Evolutionary conservation across 1,140 invertebrate genomes (phyloP), one percentile per base, ranked within the genome.

Genomic region (Drosophila santomea): DNA sequence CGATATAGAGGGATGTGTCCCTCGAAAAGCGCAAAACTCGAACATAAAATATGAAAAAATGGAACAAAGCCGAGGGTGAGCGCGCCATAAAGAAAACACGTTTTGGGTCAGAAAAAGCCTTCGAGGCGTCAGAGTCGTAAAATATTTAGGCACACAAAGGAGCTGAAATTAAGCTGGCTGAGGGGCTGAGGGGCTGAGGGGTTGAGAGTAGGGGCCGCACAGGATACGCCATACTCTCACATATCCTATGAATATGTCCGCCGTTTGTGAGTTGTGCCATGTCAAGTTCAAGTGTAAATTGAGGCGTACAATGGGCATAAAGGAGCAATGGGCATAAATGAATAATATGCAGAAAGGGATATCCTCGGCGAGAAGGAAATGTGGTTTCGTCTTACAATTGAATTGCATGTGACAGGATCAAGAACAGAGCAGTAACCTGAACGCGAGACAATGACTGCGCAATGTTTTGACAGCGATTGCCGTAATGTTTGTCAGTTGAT

Each of bases 401-500:
- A 68, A 88, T 82, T 74, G 72, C 50, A 66, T 59, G 61, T 76
- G 73, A 76, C 73, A 76, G 73, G 56, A 63, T 74, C 51, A 74
- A 35, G 48, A 56, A 51, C 69, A 66, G 44, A 25, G 25, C 58
- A 56, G 50, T 55, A 52, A 74, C 67, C 60, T 25, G 60, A 63
- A 41, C n/a, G 48, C 47, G 17, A 35, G 62, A 89, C 85, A 89
- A 89, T 78, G 77, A 84, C 69, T 67, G 52, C 64, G 77, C 74
- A 77, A 57, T 90, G 80, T 90, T 90, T 85, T 90, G 85, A 90
- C 85, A 90, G 86, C 59, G 60, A 81, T 81, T 90, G 80, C 85
- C 86, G 81, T 81, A 84, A 90, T 89, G 54, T 73, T 80, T 63
- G 47, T 41, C 39, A 54, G 61, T 52, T 14, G 28, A 1, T 7